Evolutionary conservation across 2,797 vertebrate genomes (phyloP).

Genomic region (Pangasius mekongensis): DNA sequence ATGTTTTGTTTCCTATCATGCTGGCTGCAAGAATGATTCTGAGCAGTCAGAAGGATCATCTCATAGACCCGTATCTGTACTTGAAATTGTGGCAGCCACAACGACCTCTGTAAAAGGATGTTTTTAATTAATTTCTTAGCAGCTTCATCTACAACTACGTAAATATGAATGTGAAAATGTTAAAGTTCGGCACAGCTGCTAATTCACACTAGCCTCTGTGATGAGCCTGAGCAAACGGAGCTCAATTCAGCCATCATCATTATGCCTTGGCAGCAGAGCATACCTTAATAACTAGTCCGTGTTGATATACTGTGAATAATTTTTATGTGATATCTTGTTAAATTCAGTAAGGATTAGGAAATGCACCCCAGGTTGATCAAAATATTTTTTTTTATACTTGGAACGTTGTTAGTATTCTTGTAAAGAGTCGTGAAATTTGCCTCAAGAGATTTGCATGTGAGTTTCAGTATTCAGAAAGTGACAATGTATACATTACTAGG

Average conservation of each 20-base stretch:
- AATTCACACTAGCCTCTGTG: background rate
- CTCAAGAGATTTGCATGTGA: constrained; percentile 5
- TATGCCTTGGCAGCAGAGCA: background rate
- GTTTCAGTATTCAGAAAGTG: constrained; percentile 9
- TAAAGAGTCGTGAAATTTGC: constrained; percentile 2
- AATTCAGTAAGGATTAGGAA: background rate
- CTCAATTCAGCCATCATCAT: background rate
- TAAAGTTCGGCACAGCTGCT: background rate
- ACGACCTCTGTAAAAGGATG: background rate
- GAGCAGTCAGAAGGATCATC: background rate
- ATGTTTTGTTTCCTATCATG: background rate
- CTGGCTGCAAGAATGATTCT: background rate
- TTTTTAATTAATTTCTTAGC: background rate
- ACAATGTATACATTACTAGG: background rate
- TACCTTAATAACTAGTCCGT: background rate
- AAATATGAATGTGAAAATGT: constrained; percentile 13
- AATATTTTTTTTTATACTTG: background rate
- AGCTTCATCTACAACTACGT: background rate
- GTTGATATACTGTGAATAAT: constrained; percentile 2
- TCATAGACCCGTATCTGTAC: background rate
- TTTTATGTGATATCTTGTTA: background rate
- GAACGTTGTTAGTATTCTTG: background rate
- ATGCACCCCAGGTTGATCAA: background rate
- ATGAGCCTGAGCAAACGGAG: background rate
- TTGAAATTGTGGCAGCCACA: background rate